phyloP scores from a whole-genome alignment of 2,888 invertebrate species.

The Conomelus anceps region DNA sequence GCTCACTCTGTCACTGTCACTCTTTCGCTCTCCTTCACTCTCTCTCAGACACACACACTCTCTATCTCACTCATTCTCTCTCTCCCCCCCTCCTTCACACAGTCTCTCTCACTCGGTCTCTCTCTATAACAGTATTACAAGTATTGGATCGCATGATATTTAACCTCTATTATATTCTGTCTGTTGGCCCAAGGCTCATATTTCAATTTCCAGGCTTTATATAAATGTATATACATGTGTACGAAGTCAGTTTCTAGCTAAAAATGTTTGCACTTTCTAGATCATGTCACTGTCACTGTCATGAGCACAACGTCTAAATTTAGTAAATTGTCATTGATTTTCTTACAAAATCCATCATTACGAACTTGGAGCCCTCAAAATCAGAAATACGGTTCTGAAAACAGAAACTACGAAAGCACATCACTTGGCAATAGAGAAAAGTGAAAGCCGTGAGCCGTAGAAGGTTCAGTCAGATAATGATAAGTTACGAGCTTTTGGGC shows the following conservation, averaged over 20 bases:
- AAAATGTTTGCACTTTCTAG: neutral
- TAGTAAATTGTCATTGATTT: too few species aligned
- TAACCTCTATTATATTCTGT: neutral
- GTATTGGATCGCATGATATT: neutral
- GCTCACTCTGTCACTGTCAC: slow-evolving; percentile 22
- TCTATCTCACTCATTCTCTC: slow-evolving; percentile 20
- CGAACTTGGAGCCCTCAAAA: too few species aligned
- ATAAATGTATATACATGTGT: neutral
- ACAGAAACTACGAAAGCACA: too few species aligned
- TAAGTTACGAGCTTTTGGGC: too few species aligned
- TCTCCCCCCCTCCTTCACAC: slow-evolving; percentile 3
- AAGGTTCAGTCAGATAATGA: too few species aligned
- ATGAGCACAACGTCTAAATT: too few species aligned
- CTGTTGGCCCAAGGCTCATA: neutral
- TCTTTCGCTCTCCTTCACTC: slow-evolving; percentile 30
- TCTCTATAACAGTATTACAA: neutral
- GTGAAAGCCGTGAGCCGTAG: too few species aligned
- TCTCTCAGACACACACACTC: slow-evolving; percentile 24
- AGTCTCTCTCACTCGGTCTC: neutral
- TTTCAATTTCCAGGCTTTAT: neutral
- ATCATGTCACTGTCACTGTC: neutral
- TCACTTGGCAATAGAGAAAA: too few species aligned
- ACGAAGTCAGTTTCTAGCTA: neutral
- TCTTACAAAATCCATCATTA: too few species aligned
- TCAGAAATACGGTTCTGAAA: too few species aligned